Evolutionary conservation across 1,140 invertebrate species (phyloP).

Genomic region (Bathynomus jamesi): DNA sequence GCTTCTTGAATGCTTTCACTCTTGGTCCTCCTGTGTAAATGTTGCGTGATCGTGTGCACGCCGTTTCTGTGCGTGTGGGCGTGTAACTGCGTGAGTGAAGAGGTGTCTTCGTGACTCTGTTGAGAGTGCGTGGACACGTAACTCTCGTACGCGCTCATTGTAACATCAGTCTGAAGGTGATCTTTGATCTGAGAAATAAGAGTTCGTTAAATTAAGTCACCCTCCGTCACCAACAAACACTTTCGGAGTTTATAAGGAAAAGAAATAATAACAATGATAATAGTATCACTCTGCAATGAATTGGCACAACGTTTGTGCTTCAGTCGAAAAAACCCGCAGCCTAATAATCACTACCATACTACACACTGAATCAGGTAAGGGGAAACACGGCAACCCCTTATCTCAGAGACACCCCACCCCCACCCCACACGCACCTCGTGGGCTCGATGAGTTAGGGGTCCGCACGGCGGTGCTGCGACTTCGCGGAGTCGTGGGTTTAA

Average conservation of each 20-base stretch:
- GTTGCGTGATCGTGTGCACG: neutral
- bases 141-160: slow-evolving; percentile 29
- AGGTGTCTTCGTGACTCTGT: neutral
- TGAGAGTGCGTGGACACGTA: neutral
- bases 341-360: neutral
- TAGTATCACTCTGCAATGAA: neutral
- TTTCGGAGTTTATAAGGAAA: neutral
- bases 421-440: too few species aligned
- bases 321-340: neutral
- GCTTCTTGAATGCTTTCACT: neutral
- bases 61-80: slow-evolving; percentile 4
- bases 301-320: neutral
- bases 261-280: neutral
- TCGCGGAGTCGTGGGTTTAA: too few species aligned
- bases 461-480: too few species aligned
- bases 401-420: too few species aligned
- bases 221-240: neutral
- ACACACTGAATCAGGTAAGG: too few species aligned
- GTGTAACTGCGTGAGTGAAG: neutral
- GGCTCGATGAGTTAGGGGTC: too few species aligned
- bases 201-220: neutral
- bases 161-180: slow-evolving; percentile 23
- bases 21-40: slow-evolving; percentile 15
- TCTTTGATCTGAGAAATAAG: slow-evolving; percentile 26
- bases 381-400: too few species aligned